These are phyloP conservation scores for Tiaroga cobitis DNA, from an alignment of 2,797 vertebrate genomes.

Conservation along the genomic window DNA sequence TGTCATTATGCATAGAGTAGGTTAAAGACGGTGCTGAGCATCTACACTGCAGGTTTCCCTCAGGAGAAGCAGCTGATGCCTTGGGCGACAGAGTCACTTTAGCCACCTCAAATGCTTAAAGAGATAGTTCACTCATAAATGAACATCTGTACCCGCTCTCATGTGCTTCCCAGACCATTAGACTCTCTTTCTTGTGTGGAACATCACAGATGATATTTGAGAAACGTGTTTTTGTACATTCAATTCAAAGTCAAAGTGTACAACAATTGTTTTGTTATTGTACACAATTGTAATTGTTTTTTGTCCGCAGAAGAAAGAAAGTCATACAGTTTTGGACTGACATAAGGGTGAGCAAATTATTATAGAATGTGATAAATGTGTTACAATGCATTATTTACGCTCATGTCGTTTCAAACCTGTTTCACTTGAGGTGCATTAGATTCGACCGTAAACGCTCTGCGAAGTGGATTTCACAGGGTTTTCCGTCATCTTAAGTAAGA, in stretches of 20 bases:
- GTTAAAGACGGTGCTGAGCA: constrained; percentile 19
- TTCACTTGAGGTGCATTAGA: background rate
- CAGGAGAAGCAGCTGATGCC: constrained; percentile 27
- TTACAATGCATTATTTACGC: background rate
- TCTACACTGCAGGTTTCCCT: constrained; percentile 7
- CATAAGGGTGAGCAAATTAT: background rate
- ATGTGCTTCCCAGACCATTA: background rate
- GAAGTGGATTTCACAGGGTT: background rate
- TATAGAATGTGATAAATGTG: no score
- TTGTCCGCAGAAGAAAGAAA: background rate
- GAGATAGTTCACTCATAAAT: background rate
- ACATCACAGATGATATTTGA: background rate
- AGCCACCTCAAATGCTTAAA: constrained; percentile 9
- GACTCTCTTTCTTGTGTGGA: background rate
- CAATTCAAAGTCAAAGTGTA: background rate
- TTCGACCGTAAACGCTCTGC: background rate
- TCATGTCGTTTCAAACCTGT: background rate
- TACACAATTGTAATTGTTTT: no score
- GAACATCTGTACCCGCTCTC: background rate
- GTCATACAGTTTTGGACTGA: background rate
- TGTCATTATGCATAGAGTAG: background rate
- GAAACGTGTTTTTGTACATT: background rate
- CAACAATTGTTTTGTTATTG: background rate
- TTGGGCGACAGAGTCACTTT: constrained; percentile 32
- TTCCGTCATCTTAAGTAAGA: background rate